Conservation (phyloP, 1,140 invertebrate genomes). For the Formica exsecta region DNA sequence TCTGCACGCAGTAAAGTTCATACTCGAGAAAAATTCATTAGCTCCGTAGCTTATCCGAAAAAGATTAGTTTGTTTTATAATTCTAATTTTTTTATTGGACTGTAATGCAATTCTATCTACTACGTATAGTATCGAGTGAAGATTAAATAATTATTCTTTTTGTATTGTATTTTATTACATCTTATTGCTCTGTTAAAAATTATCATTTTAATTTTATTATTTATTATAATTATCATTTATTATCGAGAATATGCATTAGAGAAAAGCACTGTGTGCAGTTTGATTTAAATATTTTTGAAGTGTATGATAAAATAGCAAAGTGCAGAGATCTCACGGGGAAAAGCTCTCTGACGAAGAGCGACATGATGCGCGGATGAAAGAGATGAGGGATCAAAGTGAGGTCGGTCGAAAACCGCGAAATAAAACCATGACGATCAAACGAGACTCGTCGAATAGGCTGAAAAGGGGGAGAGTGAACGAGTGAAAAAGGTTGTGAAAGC, state of each 20-base stretch:
- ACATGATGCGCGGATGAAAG: slow-evolving; percentile 58
- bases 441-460: slow-evolving; percentile 42
- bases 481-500: slow-evolving; percentile 38
- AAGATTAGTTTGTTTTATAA: neutral
- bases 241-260: neutral
- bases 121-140: neutral
- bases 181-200: neutral
- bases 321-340: slow-evolving; percentile 32
- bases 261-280: slow-evolving; percentile 21
- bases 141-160: neutral
- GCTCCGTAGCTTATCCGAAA: neutral
- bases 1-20: neutral
- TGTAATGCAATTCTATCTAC: neutral
- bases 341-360: slow-evolving; percentile 35
- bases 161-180: neutral
- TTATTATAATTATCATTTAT: too few species aligned
- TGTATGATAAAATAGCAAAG: slow-evolving; percentile 31
- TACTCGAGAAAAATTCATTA: neutral
- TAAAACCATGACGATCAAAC: slow-evolving; percentile 62
- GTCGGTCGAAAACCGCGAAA: slow-evolving; percentile 50
- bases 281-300: slow-evolving; percentile 17
- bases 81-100: neutral
- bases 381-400: slow-evolving; percentile 60
- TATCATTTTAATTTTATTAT: too few species aligned
- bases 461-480: slow-evolving; percentile 35